Evolutionary conservation across 2,888 invertebrate species (phyloP).

Genomic region (Hypselothyrea guttata): DNA sequence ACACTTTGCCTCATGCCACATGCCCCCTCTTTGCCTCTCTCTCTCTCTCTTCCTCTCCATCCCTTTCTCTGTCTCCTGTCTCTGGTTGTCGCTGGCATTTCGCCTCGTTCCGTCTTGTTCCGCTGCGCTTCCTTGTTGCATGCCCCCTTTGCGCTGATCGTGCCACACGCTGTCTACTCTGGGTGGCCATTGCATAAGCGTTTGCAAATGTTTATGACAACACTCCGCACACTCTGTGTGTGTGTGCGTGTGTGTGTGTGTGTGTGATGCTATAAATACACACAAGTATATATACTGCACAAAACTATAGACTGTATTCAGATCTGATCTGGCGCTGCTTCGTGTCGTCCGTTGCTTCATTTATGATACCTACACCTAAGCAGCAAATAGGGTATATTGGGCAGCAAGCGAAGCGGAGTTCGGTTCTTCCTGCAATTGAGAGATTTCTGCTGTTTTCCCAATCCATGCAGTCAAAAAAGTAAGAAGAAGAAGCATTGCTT

Average conservation of each 20-base stretch:
- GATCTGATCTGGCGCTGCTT: too few species aligned
- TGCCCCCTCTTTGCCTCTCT: neutral
- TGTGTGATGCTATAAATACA: neutral
- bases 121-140: conserved; percentile 1
- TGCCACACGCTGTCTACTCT: conserved; percentile 13
- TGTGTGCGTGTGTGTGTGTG: conserved; percentile 12
- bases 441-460: too few species aligned
- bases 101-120: conserved; percentile 11
- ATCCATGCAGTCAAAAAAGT: too few species aligned
- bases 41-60: neutral
- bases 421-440: too few species aligned
- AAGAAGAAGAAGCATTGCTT: too few species aligned
- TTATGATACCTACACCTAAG: too few species aligned
- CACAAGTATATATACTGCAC: neutral
- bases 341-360: too few species aligned
- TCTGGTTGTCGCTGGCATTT: conserved; percentile 12
- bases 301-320: too few species aligned
- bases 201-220: conserved; percentile 55
- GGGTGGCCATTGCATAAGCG: conserved; percentile 59
- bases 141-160: conserved; percentile 8
- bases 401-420: too few species aligned
- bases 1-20: conserved; percentile 11
- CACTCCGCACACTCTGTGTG: too few species aligned
- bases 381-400: too few species aligned
- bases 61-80: too few species aligned